phyloP scores from a whole-genome alignment of 1,140 invertebrate genomes.

The Melanaphis sacchari region DNA sequence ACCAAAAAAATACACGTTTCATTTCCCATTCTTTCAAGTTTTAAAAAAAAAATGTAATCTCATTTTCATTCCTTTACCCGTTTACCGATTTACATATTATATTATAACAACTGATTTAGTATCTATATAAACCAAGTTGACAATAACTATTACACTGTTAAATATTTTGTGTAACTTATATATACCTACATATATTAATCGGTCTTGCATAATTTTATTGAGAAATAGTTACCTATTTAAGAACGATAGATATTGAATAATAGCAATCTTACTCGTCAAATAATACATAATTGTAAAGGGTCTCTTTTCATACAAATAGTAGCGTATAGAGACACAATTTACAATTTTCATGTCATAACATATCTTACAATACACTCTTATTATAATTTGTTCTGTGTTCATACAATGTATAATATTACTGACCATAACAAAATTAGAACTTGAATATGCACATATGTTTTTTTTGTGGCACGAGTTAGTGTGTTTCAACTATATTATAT shows the following conservation, averaged over 20 bases:
- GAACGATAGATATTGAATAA: slow-evolving; percentile 16
- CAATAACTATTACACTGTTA: background rate
- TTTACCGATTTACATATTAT: background rate
- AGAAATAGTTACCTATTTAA: background rate
- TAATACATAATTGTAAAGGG: background rate
- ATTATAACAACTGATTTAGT: background rate
- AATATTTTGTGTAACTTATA: background rate
- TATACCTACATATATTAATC: background rate
- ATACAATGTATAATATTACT: background rate
- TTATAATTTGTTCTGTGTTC: background rate
- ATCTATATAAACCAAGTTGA: background rate
- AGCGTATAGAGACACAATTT: background rate
- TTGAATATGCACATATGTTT: background rate
- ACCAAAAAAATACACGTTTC: background rate
- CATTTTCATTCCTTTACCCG: background rate
- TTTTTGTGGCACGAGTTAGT: background rate
- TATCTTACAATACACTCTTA: background rate
- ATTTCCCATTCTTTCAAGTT: background rate
- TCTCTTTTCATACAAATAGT: background rate
- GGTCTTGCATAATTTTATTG: slow-evolving; percentile 2
- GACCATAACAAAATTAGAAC: background rate
- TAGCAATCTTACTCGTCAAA: background rate
- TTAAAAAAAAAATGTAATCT: background rate
- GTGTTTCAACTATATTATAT: background rate
- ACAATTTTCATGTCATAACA: background rate